These are phyloP conservation scores for Odontothrips loti DNA, from an alignment of 2,888 invertebrate species.

Conservation along the genomic window DNA sequence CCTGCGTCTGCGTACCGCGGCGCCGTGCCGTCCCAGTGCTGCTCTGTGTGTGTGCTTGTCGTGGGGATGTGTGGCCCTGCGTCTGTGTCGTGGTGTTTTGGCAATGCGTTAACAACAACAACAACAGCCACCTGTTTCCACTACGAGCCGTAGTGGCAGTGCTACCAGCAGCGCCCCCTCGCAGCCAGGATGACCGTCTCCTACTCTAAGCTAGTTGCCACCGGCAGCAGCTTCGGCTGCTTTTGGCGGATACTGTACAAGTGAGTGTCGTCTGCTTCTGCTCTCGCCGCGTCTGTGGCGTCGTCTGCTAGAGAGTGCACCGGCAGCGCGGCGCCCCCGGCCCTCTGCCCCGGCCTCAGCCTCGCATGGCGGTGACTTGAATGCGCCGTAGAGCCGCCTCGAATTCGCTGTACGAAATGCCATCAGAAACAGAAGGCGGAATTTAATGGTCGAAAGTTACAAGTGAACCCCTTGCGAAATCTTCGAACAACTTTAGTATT, in stretches of 20 bases:
- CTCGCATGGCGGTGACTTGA: no score
- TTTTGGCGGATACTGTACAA: constrained; percentile 86
- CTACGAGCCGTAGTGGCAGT: not conserved
- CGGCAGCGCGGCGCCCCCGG: no score
- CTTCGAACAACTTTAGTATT: no score
- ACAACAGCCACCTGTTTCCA: not conserved
- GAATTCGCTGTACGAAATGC: no score
- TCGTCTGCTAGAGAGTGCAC: not conserved
- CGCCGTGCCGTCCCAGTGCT: not conserved
- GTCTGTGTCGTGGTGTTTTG: not conserved
- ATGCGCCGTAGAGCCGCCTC: no score
- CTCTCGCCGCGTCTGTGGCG: not conserved
- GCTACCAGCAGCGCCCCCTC: not conserved
- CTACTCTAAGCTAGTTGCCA: constrained; percentile 85
- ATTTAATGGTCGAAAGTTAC: no score
- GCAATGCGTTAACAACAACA: no score
- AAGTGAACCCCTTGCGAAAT: no score
- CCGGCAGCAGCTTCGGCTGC: constrained; percentile 88
- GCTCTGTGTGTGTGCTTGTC: not conserved
- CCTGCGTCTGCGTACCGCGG: not conserved
- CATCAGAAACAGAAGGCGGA: no score
- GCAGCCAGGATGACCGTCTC: constrained; percentile 70
- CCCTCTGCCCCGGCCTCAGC: no score
- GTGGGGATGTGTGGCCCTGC: not conserved
- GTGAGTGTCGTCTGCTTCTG: constrained; percentile 53